Conservation (phyloP, 92 coral and sea anemone genomes). For the Scolanthus callimorphus region DNA sequence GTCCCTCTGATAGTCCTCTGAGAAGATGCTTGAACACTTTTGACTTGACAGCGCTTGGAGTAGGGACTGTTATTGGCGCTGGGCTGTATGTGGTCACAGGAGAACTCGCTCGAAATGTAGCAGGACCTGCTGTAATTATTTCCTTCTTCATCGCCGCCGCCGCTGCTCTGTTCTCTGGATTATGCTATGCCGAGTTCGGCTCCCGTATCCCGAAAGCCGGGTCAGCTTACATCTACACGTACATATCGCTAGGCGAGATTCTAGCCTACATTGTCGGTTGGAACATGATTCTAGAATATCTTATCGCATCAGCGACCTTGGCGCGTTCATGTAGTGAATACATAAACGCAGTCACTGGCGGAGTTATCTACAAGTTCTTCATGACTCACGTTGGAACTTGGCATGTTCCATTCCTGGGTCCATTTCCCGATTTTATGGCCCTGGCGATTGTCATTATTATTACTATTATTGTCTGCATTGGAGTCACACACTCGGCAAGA, state of each 20-base stretch:
- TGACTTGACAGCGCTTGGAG: conserved; percentile 55
- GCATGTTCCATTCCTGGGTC: conserved; percentile 36
- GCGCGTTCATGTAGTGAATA: conserved; percentile 68
- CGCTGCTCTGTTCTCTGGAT: conserved; percentile 55
- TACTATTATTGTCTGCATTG: conserved; percentile 43
- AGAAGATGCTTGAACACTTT: conserved; percentile 47
- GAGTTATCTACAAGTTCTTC: conserved; percentile 41
- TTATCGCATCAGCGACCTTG: conserved; percentile 46
- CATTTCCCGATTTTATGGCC: conserved; percentile 71
- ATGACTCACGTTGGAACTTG: conserved; percentile 44
- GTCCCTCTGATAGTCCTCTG: conserved; percentile 37
- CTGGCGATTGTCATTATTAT: conserved; percentile 28
- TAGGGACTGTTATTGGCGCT: conserved; percentile 62
- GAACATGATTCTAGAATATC: conserved; percentile 72
- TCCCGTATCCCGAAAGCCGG: conserved; percentile 78
- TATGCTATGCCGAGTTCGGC: conserved; percentile 81
- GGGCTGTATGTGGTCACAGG: conserved; percentile 78
- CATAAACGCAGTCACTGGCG: conserved; percentile 45
- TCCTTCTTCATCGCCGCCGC: conserved; percentile 63
- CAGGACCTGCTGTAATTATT: conserved; percentile 73
- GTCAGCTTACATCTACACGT: conserved; percentile 64
- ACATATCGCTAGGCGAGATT: conserved; percentile 59
- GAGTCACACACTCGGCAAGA: conserved; percentile 43
- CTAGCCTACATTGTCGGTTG: conserved; percentile 78
- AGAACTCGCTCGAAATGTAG: conserved; percentile 57